Conservation (phyloP, 2,113 vertebrate species). For the Meles meles region DNA sequence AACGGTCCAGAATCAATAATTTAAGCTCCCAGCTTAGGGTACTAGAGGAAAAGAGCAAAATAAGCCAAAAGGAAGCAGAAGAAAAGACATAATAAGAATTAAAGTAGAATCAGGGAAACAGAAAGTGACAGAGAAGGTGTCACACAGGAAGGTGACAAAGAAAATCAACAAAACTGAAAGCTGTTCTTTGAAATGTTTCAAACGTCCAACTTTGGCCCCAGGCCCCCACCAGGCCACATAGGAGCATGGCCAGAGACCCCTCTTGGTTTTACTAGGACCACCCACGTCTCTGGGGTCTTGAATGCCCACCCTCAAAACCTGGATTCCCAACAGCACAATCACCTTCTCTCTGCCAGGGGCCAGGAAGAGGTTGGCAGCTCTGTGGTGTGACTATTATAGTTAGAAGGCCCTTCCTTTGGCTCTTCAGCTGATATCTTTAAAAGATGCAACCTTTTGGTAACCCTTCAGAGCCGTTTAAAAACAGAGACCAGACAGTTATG, state of each 20-base stretch:
- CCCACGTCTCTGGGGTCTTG: neutral
- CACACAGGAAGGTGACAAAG: neutral
- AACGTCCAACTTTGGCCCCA: rapidly evolving
- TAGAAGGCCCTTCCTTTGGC: neutral
- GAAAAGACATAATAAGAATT: neutral
- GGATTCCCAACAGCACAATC: neutral
- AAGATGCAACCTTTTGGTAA: neutral
- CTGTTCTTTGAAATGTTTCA: neutral
- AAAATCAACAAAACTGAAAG: neutral
- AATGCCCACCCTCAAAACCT: neutral
- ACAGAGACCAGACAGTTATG: neutral
- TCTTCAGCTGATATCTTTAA: neutral
- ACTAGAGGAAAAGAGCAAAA: neutral
- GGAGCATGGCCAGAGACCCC: neutral
- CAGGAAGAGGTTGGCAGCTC: too few species aligned
- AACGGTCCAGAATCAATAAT: neutral
- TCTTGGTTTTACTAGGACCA: neutral
- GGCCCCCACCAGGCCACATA: neutral
- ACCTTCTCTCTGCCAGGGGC: rapidly evolving
- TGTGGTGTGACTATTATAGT: neutral
- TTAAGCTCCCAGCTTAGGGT: neutral
- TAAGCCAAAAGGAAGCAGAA: neutral
- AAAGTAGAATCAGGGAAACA: neutral
- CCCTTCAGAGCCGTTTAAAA: neutral
- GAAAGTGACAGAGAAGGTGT: neutral